Conservation (phyloP, 2,888 invertebrate genomes). For the Isoperla grammatica region DNA sequence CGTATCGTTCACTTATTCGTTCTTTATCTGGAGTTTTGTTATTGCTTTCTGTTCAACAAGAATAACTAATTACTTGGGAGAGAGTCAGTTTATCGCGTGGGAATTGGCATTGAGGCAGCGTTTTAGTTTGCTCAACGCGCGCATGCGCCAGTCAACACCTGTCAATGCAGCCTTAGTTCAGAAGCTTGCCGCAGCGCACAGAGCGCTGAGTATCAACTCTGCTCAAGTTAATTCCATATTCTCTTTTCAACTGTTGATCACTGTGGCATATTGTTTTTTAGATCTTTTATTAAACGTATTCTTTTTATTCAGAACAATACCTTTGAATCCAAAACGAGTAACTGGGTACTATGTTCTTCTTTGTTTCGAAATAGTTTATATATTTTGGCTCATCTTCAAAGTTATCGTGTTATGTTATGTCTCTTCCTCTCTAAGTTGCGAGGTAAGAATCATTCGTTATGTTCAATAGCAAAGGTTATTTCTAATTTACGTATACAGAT, state of each 20-base stretch:
- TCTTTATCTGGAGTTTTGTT: not conserved
- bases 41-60: not conserved
- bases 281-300: not conserved
- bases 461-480: no score
- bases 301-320: not conserved
- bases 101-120: conserved; percentile 1
- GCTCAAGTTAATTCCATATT: not conserved
- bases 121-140: not conserved
- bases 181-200: not conserved
- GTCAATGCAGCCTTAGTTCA: not conserved
- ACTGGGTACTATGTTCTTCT: not conserved
- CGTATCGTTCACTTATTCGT: no score
- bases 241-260: not conserved
- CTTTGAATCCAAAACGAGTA: not conserved
- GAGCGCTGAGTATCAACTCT: not conserved
- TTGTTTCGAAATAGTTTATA: not conserved
- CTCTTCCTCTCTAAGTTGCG: not conserved
- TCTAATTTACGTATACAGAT: no score
- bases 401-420: not conserved
- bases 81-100: not conserved
- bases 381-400: not conserved
- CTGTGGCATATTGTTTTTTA: not conserved
- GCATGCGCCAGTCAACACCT: not conserved
- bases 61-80: not conserved
- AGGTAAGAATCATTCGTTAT: conserved; percentile 1